Evolutionary conservation across 2,888 invertebrate genomes (phyloP).

Genomic region (Ctena decussata): DNA sequence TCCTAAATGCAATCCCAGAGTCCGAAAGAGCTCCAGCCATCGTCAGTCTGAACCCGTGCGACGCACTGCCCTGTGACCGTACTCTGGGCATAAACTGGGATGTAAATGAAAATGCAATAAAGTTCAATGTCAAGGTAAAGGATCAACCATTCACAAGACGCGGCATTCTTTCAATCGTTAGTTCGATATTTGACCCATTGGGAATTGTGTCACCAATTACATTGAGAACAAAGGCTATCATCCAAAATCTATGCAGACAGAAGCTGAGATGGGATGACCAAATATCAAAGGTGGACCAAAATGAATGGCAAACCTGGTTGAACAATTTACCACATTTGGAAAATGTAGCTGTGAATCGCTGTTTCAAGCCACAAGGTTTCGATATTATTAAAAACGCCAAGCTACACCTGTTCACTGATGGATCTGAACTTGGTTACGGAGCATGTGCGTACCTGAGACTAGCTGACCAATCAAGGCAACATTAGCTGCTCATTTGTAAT

Average conservation of each 20-base stretch:
- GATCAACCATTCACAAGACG: slow-evolving; percentile 55
- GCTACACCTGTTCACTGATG: slow-evolving; percentile 61
- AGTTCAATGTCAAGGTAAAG: slow-evolving; percentile 41
- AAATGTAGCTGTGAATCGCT: slow-evolving; percentile 43
- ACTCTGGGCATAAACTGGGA: slow-evolving; percentile 59
- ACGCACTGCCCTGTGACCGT: slow-evolving; percentile 27
- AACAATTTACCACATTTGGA: slow-evolving; percentile 39
- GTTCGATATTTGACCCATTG: slow-evolving; percentile 64
- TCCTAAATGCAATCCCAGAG: slow-evolving; percentile 29
- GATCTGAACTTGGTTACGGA: slow-evolving; percentile 46
- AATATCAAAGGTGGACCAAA: slow-evolving; percentile 11
- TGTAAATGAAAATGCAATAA: slow-evolving; percentile 42
- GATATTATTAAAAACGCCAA: slow-evolving; percentile 16
- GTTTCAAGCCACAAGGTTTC: slow-evolving; percentile 33
- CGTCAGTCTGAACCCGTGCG: neutral
- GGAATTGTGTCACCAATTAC: slow-evolving; percentile 56
- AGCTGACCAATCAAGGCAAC: slow-evolving; percentile 16
- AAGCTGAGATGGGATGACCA: slow-evolving; percentile 62
- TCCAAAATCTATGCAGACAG: slow-evolving; percentile 53
- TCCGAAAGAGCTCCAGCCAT: slow-evolving; percentile 31
- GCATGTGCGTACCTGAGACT: slow-evolving; percentile 47
- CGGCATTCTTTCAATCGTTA: slow-evolving; percentile 53
- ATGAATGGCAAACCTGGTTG: slow-evolving; percentile 59
- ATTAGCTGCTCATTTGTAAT: slow-evolving; percentile 21
- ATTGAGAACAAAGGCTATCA: slow-evolving; percentile 45